Percentiles rank a stretch among this genome's conserved stretches.
phyloP scores from a whole-genome alignment of 2,888 invertebrate genomes.

The Oithona nana region DNA sequence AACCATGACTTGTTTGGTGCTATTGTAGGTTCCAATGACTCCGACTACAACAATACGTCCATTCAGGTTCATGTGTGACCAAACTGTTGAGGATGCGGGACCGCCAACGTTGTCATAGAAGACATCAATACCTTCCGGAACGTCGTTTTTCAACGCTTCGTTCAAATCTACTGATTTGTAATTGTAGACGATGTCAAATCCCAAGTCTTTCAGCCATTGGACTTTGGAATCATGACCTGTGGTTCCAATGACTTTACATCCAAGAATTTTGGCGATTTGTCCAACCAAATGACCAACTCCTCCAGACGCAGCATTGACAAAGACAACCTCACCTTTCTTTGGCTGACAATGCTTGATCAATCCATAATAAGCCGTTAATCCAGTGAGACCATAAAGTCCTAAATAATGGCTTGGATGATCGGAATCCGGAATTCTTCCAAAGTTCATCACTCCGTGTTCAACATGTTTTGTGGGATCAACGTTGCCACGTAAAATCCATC shows the following conservation, averaged over 20 bases:
- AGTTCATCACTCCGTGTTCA: too few relatives aligned
- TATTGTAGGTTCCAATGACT: constrained; percentile 42
- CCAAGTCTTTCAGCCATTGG: constrained; percentile 42
- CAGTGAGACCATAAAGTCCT: constrained; percentile 49
- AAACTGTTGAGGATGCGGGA: constrained; percentile 38
- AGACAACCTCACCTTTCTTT: constrained; percentile 47
- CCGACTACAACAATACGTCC: constrained; percentile 46
- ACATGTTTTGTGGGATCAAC: constrained; percentile 21
- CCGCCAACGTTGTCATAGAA: constrained; percentile 62
- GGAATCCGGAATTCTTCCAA: constrained; percentile 35
- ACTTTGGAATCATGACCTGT: constrained; percentile 51
- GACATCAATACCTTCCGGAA: constrained; percentile 51
- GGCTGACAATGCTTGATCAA: constrained; percentile 47
- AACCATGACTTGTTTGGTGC: constrained; percentile 24
- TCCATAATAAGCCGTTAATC: constrained; percentile 54
- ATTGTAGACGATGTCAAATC: constrained; percentile 48
- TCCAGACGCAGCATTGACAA: constrained; percentile 52
- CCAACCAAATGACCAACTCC: constrained; percentile 57
- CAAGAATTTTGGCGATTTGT: constrained; percentile 51
- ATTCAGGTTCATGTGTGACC: constrained; percentile 40
- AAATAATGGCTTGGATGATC: constrained; percentile 41
- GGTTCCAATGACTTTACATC: constrained; percentile 46
- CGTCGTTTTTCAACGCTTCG: too few relatives aligned
- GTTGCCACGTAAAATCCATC: constrained; percentile 35
- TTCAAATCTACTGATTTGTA: constrained; percentile 51